Conservation (phyloP, 2,888 invertebrate genomes). For the Unio pictorum region DNA sequence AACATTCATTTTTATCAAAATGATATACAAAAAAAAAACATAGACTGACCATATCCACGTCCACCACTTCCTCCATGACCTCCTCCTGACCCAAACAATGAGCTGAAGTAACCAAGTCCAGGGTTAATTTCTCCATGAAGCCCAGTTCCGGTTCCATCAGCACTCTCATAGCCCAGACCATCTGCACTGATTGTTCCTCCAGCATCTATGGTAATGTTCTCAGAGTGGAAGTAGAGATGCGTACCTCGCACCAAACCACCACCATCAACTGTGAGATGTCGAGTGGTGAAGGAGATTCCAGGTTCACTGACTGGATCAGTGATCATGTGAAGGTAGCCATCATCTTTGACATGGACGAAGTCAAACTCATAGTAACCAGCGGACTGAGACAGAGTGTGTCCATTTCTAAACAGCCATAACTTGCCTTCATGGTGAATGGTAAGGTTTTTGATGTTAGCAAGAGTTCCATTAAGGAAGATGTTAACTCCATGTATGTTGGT, state of each 20-base stretch:
- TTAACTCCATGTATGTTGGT: constrained; percentile 51
- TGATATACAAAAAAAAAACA: neutral
- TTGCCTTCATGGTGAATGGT: constrained; percentile 54
- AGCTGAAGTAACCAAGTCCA: constrained; percentile 38
- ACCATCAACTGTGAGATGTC: constrained; percentile 50
- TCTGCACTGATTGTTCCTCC: constrained; percentile 50
- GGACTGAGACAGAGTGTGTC: constrained; percentile 35
- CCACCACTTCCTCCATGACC: constrained; percentile 61
- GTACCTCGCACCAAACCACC: constrained; percentile 56
- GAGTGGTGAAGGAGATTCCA: constrained; percentile 43
- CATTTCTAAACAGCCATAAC: constrained; percentile 48
- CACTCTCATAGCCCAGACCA: constrained; percentile 46
- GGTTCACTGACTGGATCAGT: constrained; percentile 48
- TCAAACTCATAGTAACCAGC: constrained; percentile 46
- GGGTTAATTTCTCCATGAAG: constrained; percentile 48
- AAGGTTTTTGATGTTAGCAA: constrained; percentile 49
- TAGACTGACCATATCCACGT: constrained; percentile 36
- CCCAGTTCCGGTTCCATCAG: constrained; percentile 27
- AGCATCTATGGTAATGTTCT: constrained; percentile 55
- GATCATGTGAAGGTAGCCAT: constrained; percentile 54
- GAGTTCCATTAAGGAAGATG: constrained; percentile 53
- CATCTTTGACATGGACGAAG: constrained; percentile 51
- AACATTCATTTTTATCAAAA: neutral
- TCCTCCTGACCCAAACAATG: constrained; percentile 41
- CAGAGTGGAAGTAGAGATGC: constrained; percentile 44